Percentiles rank a stretch among this genome's conserved stretches.
phyloP scores from a whole-genome alignment of 92 coral and sea anemone genomes.

The Porites evermanni region DNA sequence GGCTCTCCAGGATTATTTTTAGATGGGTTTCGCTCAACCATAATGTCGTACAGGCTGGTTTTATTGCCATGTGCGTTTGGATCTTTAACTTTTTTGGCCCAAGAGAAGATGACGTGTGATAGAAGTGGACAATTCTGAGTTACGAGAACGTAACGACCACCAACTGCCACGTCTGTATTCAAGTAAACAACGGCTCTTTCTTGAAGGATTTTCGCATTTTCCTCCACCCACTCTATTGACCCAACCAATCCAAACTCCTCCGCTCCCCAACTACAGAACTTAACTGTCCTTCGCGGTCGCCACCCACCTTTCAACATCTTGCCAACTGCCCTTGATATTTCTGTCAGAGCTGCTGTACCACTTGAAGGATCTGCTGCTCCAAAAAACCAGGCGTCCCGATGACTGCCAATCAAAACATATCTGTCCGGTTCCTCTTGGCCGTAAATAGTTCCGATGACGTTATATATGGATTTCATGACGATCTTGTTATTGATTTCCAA shows the following conservation, averaged over 20 bases:
- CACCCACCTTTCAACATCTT: constrained; percentile 71
- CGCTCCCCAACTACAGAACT: constrained; percentile 88
- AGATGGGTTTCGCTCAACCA: constrained; percentile 70
- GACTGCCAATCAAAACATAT: constrained; percentile 75
- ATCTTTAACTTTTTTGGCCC: constrained; percentile 69
- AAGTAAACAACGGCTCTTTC: constrained; percentile 79
- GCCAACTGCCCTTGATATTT: constrained; percentile 78
- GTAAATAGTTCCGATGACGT: constrained; percentile 89
- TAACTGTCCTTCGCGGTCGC: constrained; percentile 82
- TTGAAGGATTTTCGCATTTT: constrained; percentile 56
- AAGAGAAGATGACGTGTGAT: constrained; percentile 58
- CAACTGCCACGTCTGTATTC: constrained; percentile 80
- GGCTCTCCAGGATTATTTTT: constrained; percentile 62
- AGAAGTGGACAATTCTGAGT: constrained; percentile 69
- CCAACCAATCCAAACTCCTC: constrained; percentile 81
- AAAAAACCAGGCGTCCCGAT: constrained; percentile 80
- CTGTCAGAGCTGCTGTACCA: constrained; percentile 80
- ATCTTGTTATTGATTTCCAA: constrained; percentile 71
- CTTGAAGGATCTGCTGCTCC: constrained; percentile 88
- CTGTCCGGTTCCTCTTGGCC: constrained; percentile 86
- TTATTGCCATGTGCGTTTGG: constrained; percentile 67
- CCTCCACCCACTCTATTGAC: constrained; percentile 84
- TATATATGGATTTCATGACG: constrained; percentile 62
- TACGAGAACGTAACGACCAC: constrained; percentile 63
- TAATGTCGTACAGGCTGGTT: constrained; percentile 75